Base-by-base conservation (phyloP, 2,113 vertebrate genomes). In the Symphodus melops region DNA sequence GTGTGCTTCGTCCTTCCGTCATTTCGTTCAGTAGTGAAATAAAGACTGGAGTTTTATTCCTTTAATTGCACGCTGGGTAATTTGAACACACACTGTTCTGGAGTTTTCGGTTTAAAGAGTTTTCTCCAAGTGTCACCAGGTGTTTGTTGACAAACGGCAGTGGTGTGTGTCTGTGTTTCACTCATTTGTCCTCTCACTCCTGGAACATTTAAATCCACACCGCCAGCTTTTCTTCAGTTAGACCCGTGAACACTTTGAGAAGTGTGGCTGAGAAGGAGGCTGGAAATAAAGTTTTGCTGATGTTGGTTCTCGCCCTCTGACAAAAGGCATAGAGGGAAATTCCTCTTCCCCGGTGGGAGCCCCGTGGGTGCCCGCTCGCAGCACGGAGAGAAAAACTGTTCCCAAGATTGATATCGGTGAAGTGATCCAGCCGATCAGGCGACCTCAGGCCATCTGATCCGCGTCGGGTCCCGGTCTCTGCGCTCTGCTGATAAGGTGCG, bases 321-420 rank as follows among this genome's bases (percentile, higher is more conserved):
- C 72, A 81, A 33, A 33, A 79, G 76, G 85, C 69, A 51, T 67
- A 12, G 58, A 73, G 77, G 77, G 92, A 87, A 93, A 91, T 73
- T 88, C 90, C 76, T 74, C 75, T 74, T 41, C 28, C 81, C 80
- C 65, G 54, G 67, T 68, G 67, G 59, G 82, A 86, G 65, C 79
- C 79, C 82, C 79, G 68, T 66, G 59, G 81, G 67, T 87, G 78
- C 69, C 75, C 79, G 75, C 68, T 86, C 79, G 86, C 86, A 90
- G 75, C 21, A 89, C n/a, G n/a, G 60, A 37, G 39, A 81, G 42
- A 54, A 82, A 82, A 56, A 83, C 85, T 84, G 81, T 90, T 92
- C 89, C 92, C 89, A 88, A 90, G 94, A 94, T 94, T 63, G 49
- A 44, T 92, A 94, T 94, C 93, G 58, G 75, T 76, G 87, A 91